Evolutionary conservation across 2,797 vertebrate genomes (phyloP).

Genomic region (Loriculus beryllinus): DNA sequence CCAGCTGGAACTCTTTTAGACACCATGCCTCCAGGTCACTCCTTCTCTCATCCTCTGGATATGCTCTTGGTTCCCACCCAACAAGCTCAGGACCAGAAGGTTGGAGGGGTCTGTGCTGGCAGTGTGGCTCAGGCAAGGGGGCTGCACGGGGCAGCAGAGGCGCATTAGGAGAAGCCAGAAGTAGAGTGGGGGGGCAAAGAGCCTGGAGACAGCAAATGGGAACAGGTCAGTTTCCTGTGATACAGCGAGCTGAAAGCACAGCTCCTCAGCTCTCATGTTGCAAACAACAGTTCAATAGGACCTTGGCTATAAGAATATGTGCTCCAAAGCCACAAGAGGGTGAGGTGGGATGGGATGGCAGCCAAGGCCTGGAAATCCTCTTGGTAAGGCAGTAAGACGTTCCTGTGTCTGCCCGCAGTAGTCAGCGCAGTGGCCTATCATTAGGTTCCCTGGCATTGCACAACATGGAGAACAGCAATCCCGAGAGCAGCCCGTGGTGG

Average conservation of each 20-base stretch:
- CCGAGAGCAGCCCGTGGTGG: neutral
- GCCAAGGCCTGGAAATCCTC: neutral
- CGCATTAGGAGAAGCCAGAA: neutral
- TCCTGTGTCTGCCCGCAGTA: fast-evolving
- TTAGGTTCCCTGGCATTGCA: neutral
- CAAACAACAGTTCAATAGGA: fast-evolving
- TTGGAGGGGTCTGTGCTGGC: neutral
- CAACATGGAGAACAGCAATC: neutral
- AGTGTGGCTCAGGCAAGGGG: neutral
- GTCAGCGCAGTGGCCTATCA: neutral
- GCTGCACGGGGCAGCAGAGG: neutral
- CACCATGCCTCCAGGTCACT: neutral
- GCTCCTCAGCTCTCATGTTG: neutral
- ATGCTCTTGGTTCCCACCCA: neutral
- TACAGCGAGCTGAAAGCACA: neutral
- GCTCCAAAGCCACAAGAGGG: neutral
- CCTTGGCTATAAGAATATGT: neutral
- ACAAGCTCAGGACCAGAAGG: neutral
- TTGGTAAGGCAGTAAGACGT: neutral
- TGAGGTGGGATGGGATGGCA: neutral
- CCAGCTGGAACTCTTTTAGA: neutral
- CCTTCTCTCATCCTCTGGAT: neutral
- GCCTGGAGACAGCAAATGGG: neutral
- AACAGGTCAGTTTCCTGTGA: neutral
- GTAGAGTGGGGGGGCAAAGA: neutral